Evolutionary conservation across 2,888 invertebrate species (phyloP).

Genomic region (Loripinus fragilis): DNA sequence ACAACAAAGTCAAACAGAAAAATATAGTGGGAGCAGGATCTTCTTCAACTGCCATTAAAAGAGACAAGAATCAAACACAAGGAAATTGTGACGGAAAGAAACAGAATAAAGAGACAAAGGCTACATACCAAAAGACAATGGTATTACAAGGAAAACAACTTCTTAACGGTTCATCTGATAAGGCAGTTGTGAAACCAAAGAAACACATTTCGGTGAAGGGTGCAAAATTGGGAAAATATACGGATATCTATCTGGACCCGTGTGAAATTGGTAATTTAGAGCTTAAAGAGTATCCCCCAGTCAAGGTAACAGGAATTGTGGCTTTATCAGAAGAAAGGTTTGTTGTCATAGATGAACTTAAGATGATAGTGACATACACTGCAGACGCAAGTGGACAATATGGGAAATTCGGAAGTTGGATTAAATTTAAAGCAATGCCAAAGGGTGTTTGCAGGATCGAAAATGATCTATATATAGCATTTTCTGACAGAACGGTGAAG

Average conservation of each 20-base stretch:
- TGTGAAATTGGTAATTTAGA: background rate
- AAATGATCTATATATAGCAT: background rate
- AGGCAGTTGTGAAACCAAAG: background rate
- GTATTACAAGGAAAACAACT: no score
- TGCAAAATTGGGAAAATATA: background rate
- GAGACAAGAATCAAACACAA: background rate
- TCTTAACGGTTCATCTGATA: background rate
- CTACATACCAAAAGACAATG: no score
- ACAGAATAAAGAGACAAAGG: no score
- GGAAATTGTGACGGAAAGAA: background rate
- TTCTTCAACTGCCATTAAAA: no score
- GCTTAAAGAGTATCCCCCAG: background rate
- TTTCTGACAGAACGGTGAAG: background rate
- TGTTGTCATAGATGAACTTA: background rate
- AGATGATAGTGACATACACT: slow-evolving; percentile 7
- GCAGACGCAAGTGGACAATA: background rate
- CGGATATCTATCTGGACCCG: background rate
- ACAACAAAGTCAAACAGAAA: no score
- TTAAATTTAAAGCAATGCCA: background rate
- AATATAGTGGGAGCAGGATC: no score
- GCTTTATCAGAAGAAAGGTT: background rate
- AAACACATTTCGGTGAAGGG: background rate
- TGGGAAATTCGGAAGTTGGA: background rate
- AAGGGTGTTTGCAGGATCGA: background rate
- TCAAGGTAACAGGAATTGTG: background rate